Base-by-base conservation (phyloP, 2,888 invertebrate genomes). In the Chymomyza caudatula region DNA sequence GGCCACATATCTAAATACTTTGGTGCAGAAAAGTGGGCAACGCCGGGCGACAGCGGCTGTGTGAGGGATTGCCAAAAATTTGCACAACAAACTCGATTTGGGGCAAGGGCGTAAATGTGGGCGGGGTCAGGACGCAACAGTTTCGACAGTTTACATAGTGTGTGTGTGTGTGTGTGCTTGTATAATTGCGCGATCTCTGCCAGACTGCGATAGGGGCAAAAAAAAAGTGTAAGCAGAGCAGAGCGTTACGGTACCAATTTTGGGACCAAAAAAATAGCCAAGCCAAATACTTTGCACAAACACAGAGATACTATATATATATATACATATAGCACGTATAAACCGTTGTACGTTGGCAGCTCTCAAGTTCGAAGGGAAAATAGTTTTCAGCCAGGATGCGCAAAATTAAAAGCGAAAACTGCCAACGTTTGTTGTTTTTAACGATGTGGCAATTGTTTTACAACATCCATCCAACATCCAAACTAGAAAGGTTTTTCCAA, bases 1-100 rank as follows among this genome's bases (percentile, higher is more conserved):
- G 49, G 60, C 58, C 60, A 65, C 73, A 69, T 71, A 82, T 66
- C 83, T 74, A 79, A 82, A 79, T 69, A 73, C 72, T 79, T 77
- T 53, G 67, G 66, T 37, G 55, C 44, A 6, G 22, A 23, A 2
- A n/a, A 23, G 47, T 17, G 13, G 62, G 22, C 11, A 5, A 3
- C 2, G 47, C 11, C n/a, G 23, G 23, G 43, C 13, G 3, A 2
- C 13, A 4, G 2, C 11, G 58, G n/a, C 13, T 22, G 5, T 3
- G 25, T 37, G n/a, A 17, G 19, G 69, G 60, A 67, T 68, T 84
- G 67, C 56, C 47, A 58, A 61, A 77, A 75, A 71, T 67, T 64
- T 71, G 52, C 77, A 67, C 68, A 74, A 64, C 49, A 58, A 58
- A 44, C 23, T 44, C 3, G 22, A 1, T 4, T 15, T 0, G 20